These are phyloP conservation scores for Hirtodrosophila duncani DNA, from an alignment of 2,888 invertebrate genomes.

Conservation along the genomic window DNA sequence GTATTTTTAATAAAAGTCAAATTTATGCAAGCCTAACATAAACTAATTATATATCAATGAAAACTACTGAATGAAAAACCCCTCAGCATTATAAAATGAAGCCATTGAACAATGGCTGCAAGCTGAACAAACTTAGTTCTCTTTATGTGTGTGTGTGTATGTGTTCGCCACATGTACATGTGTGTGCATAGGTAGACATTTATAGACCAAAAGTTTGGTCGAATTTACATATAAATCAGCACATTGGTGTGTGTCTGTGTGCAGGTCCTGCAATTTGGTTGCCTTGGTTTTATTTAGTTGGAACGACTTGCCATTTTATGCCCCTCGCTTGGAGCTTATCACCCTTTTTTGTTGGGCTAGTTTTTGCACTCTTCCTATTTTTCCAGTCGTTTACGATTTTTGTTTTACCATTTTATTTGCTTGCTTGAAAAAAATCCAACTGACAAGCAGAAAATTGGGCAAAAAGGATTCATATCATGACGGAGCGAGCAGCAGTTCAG, in stretches of 20 bases:
- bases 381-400: constrained; percentile 11
- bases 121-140: constrained; percentile 23
- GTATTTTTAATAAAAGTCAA: no score
- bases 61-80: neutral
- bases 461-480: constrained; percentile 42
- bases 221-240: constrained; percentile 32
- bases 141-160: constrained; percentile 10
- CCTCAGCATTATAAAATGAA: constrained; percentile 31
- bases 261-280: constrained; percentile 37
- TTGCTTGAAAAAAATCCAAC: constrained; percentile 11
- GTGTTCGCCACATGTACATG: constrained; percentile 47
- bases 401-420: constrained; percentile 16
- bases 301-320: constrained; percentile 13
- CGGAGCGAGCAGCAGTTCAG: constrained; percentile 25
- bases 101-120: constrained; percentile 40
- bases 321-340: neutral
- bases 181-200: constrained; percentile 58
- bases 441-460: constrained; percentile 16
- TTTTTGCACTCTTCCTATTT: neutral
- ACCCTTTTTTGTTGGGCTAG: neutral
- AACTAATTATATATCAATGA: no score
- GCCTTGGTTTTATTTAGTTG: constrained; percentile 62
- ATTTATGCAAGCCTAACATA: no score
- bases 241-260: constrained; percentile 17
- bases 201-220: constrained; percentile 62